A percentile compares a stretch with the other conserved stretches of the same genome.
Conservation (phyloP, 2,888 invertebrate genomes). For the Cerceris ruficornis region DNA sequence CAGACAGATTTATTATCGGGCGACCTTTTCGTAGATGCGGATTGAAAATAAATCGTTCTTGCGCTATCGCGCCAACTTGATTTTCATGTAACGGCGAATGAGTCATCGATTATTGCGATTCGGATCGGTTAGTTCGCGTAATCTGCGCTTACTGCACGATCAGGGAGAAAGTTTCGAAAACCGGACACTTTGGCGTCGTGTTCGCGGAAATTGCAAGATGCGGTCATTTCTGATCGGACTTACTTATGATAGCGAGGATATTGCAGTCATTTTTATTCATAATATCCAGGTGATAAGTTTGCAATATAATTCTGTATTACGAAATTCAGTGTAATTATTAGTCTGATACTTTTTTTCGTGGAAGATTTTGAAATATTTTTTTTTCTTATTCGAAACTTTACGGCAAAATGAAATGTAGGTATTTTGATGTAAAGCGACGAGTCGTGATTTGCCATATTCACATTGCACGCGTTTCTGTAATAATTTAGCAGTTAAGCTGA, state of each 20-base stretch:
- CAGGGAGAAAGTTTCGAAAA: slow-evolving; percentile 34
- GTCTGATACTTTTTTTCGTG: no score
- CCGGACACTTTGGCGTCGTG: slow-evolving; percentile 11
- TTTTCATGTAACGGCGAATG: slow-evolving; percentile 14
- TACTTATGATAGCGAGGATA: no score
- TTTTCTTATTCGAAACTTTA: no score
- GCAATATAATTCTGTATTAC: no score
- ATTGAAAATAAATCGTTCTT: background rate
- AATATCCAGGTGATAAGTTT: no score
- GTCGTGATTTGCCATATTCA: no score
- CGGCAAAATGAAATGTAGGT: no score
- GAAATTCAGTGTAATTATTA: no score
- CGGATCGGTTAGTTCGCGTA: slow-evolving; percentile 14
- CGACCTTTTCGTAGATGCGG: background rate
- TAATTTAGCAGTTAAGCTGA: background rate
- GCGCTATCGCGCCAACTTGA: background rate
- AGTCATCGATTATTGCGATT: slow-evolving; percentile 17
- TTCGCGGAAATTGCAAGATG: slow-evolving; percentile 36
- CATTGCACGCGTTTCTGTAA: background rate
- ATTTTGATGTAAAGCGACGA: no score
- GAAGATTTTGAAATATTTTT: no score
- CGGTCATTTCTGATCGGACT: slow-evolving; percentile 27
- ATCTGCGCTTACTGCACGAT: slow-evolving; percentile 6
- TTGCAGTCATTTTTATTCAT: no score
- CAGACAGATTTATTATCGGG: slow-evolving; percentile 36